A percentile compares a stretch with the other conserved stretches of the same genome.
Evolutionary conservation across 2,113 vertebrate genomes (phyloP).

Genomic region (Dicaeum eximium): DNA sequence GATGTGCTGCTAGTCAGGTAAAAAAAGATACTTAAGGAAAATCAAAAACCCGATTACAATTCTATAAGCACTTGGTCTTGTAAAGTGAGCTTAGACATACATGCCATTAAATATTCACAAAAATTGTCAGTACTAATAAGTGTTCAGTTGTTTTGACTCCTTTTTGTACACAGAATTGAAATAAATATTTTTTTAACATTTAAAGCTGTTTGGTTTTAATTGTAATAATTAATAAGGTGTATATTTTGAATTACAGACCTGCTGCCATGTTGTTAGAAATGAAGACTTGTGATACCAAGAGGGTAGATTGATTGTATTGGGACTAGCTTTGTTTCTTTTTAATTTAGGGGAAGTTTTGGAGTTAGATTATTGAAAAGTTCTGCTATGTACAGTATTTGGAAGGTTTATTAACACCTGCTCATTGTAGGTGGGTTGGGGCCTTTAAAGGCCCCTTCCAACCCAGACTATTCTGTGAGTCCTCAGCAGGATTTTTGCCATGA

Average conservation of each 20-base stretch:
- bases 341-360: not conserved
- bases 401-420: not conserved
- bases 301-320: not conserved
- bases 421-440: not conserved
- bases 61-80: not conserved
- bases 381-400: not conserved
- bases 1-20: not conserved
- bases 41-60: not conserved
- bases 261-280: not conserved
- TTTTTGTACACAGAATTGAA: not conserved
- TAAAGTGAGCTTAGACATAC: not conserved
- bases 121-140: not conserved
- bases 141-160: not conserved
- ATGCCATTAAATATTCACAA: not conserved
- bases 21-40: not conserved
- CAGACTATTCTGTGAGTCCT: not conserved
- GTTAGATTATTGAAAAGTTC: not conserved
- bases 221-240: not conserved
- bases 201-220: not conserved
- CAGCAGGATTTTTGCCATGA: not conserved
- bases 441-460: not conserved
- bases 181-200: constrained; percentile 41
- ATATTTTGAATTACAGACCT: not conserved
- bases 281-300: not conserved
- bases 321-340: not conserved